phyloP scores from a whole-genome alignment of 2,797 vertebrate species.

The Tamandua tetradactyla region DNA sequence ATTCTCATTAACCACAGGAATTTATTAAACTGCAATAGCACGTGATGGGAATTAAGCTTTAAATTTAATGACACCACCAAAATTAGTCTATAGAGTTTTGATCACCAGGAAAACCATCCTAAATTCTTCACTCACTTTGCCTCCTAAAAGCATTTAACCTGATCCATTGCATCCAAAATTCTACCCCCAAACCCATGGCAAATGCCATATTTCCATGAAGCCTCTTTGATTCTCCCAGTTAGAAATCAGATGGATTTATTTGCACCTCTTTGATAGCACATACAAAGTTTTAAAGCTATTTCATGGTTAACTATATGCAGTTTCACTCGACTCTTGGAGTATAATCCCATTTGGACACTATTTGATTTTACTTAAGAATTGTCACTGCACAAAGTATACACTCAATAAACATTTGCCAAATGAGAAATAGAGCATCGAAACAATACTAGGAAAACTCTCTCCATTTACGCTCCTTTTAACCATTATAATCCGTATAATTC shows the following conservation, averaged over 20 bases:
- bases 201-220: background rate
- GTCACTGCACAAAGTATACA: background rate
- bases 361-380: conserved; percentile 24
- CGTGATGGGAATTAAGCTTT: conserved; percentile 80
- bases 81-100: conserved; percentile 65
- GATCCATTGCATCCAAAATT: background rate
- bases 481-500: conserved; percentile 54
- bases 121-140: conserved; percentile 28
- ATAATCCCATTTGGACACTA: background rate
- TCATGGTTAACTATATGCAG: background rate
- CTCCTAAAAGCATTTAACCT: background rate
- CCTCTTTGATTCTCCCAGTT: background rate
- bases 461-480: background rate
- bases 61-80: conserved; percentile 67
- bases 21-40: conserved; percentile 79
- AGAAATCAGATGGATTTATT: background rate
- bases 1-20: conserved; percentile 80
- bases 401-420: conserved; percentile 6
- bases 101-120: conserved; percentile 42
- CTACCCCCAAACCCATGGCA: background rate
- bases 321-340: background rate
- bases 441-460: conserved; percentile 20
- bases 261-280: background rate
- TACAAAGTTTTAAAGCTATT: background rate
- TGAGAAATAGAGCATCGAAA: conserved; percentile 2